Evolutionary conservation across 2,888 invertebrate genomes (phyloP), one percentile per base, ranked within the genome.

Genomic region (Drosophila niveifrons): DNA sequence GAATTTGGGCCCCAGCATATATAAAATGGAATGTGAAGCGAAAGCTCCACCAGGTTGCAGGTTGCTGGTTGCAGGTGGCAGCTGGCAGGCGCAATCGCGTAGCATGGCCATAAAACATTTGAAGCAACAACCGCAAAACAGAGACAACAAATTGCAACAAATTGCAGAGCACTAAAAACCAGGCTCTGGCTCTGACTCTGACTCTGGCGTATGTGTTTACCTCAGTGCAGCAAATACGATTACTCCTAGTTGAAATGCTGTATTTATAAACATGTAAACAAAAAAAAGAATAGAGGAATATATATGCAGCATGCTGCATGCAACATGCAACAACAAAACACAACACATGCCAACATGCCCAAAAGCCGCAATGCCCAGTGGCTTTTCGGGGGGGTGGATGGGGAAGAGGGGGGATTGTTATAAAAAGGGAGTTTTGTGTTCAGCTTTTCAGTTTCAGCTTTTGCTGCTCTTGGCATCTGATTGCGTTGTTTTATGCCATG

Each of bases 131-230:
- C 85, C 72, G 74, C 86, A 82, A 70, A 65, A 75, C 64, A 66
- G 66, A 61, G 66, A 75, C 70, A 68, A 63, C 62, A 78, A 82
- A 84, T 85, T 82, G 88, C 88, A 82, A 85, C 82, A 82, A 88
- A 82, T 85, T 88, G 82, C 74, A 82, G 36, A 55, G 55, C 44
- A 61, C 53, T 41, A 41, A 41, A 41, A 41, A 41, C 15, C 23
- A 3, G 23, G 23, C 39, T 46, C 57, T 39, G 51, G 51, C 69
- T 57, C 51, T 39, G 39, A 10, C 34, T 11, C 34, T 66, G 56
- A 36, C 23, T 23, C 46, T 18, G 15, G 57, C 36, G 15, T 55
- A 66, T 87, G 69, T 77, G 78, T 51, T 75, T 75, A 72, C 85
- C 72, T 68, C 23, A 61, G 56, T 41, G 48, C 63, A 57, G 31